phyloP scores from a whole-genome alignment of 2,888 invertebrate genomes.

The Pandemis cinnamomeana region DNA sequence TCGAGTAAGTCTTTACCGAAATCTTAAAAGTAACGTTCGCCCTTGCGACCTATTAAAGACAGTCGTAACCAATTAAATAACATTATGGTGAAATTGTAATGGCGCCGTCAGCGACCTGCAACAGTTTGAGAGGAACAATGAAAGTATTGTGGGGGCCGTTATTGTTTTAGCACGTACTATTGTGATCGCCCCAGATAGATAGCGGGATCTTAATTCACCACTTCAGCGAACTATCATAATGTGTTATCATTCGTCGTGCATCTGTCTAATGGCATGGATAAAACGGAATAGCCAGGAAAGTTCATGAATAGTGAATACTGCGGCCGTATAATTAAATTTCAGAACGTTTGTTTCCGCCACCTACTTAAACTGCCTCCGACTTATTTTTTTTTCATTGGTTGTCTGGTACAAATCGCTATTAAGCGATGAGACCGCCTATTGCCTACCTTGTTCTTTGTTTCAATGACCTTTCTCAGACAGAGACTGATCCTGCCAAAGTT shows the following conservation, averaged over 20 bases:
- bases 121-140: slow-evolving; percentile 49
- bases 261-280: slow-evolving; percentile 33
- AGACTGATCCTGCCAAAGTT: too few relatives aligned
- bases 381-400: too few relatives aligned
- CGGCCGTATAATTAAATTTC: not conserved
- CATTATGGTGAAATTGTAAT: slow-evolving; percentile 29
- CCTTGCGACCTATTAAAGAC: not conserved
- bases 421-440: too few relatives aligned
- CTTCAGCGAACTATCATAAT: slow-evolving; percentile 36
- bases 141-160: slow-evolving; percentile 53
- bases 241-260: slow-evolving; percentile 38
- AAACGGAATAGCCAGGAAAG: slow-evolving; percentile 30
- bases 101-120: slow-evolving; percentile 21
- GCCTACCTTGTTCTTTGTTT: too few relatives aligned
- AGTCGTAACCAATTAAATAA: slow-evolving; percentile 30
- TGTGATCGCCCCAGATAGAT: slow-evolving; percentile 62
- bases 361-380: too few relatives aligned
- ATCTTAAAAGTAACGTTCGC: not conserved
- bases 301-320: not conserved
- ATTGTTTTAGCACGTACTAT: slow-evolving; percentile 56
- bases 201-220: slow-evolving; percentile 52
- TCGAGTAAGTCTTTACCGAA: not conserved
- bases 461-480: too few relatives aligned
- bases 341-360: too few relatives aligned
- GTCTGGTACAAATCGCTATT: too few relatives aligned